These are phyloP conservation scores for Phalanger gymnotis DNA, from an alignment of 2,797 vertebrate species.

Conservation along the genomic window DNA sequence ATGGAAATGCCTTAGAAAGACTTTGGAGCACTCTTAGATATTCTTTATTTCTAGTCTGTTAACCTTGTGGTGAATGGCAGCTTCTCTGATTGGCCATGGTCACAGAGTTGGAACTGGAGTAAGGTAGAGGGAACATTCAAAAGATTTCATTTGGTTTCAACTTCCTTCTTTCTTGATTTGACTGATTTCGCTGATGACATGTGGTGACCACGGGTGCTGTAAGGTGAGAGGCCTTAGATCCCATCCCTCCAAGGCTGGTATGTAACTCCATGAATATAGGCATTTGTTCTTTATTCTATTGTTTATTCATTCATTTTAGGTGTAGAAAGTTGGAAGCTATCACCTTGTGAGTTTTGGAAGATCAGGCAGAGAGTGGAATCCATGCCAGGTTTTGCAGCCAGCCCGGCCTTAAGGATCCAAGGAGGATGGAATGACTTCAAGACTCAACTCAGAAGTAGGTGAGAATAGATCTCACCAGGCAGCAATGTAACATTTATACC, in stretches of 20 bases:
- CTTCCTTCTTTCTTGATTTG: neutral
- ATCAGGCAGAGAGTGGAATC: neutral
- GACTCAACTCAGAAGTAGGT: neutral
- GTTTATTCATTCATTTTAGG: neutral
- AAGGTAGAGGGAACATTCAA: neutral
- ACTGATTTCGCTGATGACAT: neutral
- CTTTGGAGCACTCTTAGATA: neutral
- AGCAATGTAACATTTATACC: neutral
- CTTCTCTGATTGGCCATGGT: neutral
- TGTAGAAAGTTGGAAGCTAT: neutral
- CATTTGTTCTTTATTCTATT: neutral
- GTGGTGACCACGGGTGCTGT: neutral
- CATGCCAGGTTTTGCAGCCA: neutral
- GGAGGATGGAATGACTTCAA: neutral
- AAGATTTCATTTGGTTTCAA: neutral
- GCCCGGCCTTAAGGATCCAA: neutral
- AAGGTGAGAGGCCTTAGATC: neutral
- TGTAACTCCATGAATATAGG: neutral
- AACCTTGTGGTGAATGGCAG: neutral
- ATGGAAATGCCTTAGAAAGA: neutral
- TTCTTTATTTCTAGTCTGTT: neutral
- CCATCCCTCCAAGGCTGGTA: neutral
- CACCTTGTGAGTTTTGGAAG: neutral
- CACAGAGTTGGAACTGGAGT: neutral
- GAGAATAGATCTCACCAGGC: neutral